Conservation (phyloP, 2,113 vertebrate species). For the Blennius ocellaris region DNA sequence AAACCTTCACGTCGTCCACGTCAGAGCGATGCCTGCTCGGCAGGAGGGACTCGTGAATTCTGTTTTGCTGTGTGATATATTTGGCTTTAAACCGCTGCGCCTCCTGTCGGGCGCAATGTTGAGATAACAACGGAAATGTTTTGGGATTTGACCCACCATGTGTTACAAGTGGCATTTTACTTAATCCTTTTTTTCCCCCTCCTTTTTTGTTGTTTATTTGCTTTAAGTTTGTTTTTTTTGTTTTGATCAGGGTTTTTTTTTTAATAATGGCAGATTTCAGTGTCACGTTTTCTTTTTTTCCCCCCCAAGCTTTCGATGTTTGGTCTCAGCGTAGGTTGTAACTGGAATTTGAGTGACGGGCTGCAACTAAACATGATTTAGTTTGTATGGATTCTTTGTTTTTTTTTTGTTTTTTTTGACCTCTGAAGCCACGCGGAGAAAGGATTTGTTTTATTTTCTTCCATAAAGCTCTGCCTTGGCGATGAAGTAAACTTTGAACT, state of each 20-base stretch:
- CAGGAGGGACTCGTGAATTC: conserved; percentile 32
- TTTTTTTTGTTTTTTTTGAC: conserved; percentile 66
- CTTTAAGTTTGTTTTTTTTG: conserved; percentile 56
- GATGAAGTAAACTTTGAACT: conserved; percentile 68
- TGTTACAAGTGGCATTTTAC: conserved; percentile 73
- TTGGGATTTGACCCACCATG: conserved; percentile 62
- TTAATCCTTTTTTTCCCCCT: conserved; percentile 61
- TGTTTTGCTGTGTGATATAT: conserved; percentile 55
- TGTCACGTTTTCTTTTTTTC: conserved; percentile 55
- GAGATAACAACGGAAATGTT: conserved; percentile 61
- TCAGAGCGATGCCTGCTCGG: background rate
- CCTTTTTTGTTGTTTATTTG: conserved; percentile 44
- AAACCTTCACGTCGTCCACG: conserved; percentile 5
- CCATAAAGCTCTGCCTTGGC: conserved; percentile 63
- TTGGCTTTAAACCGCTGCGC: conserved; percentile 17
- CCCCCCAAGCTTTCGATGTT: conserved; percentile 65
- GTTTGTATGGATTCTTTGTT: conserved; percentile 61
- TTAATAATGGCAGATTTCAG: conserved; percentile 58
- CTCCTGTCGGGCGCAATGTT: conserved; percentile 52
- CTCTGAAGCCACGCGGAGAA: conserved; percentile 37
- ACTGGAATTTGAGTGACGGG: conserved; percentile 76
- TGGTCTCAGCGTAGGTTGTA: conserved; percentile 71
- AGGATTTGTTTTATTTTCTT: conserved; percentile 54
- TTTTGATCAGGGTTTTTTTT: conserved; percentile 57
- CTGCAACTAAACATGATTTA: conserved; percentile 39